These are phyloP conservation scores for Trissolcus brochymenae DNA, from an alignment of 2,888 invertebrate species.

Conservation along the genomic window DNA sequence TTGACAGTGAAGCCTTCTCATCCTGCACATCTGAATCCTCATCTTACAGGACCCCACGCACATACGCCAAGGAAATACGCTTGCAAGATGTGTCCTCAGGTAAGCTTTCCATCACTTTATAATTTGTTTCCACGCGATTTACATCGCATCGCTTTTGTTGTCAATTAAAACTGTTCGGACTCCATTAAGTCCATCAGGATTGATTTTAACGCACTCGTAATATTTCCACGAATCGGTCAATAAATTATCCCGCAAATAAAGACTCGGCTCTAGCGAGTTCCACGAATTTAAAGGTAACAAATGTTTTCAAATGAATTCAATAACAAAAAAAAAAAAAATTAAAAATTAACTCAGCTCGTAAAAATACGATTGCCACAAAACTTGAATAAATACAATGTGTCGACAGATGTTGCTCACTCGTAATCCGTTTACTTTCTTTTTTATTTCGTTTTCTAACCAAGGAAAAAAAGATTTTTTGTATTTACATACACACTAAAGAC, in stretches of 20 bases:
- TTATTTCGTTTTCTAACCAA: neutral
- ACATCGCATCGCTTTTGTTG: constrained; percentile 19
- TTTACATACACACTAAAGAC: neutral
- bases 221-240: constrained; percentile 24
- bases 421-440: constrained; percentile 20
- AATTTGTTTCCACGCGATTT: constrained; percentile 6
- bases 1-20: constrained; percentile 74
- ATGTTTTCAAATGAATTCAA: constrained; percentile 7
- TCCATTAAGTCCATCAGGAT: constrained; percentile 14
- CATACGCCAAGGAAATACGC: constrained; percentile 87
- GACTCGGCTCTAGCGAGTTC: neutral
- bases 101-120: constrained; percentile 77
- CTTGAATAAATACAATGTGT: constrained; percentile 20
- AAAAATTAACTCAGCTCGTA: constrained; percentile 16
- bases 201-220: constrained; percentile 9
- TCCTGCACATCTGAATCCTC: constrained; percentile 75
- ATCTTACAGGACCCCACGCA: constrained; percentile 74
- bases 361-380: constrained; percentile 4
- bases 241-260: constrained; percentile 34
- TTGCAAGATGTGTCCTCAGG: constrained; percentile 98
- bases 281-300: constrained; percentile 9
- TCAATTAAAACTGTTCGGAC: constrained; percentile 25
- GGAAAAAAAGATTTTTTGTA: neutral
- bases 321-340: constrained; percentile 3
- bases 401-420: constrained; percentile 2